Evolutionary conservation across 2,888 invertebrate species (phyloP), one percentile per base, ranked within the genome.

Genomic region (Stenichneumon culpator): DNA sequence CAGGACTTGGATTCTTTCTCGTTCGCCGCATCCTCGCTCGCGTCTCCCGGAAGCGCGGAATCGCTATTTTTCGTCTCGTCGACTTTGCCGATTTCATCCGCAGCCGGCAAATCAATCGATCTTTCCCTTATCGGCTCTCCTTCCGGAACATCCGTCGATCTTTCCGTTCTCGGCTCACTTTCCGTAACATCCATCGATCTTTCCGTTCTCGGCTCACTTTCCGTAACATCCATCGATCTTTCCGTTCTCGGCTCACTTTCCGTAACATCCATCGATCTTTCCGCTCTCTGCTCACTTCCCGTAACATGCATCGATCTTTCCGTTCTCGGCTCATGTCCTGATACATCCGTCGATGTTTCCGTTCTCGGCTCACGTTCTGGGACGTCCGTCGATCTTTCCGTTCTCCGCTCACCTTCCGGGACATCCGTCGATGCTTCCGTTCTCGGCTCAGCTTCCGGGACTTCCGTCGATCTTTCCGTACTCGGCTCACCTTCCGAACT

Each of bases 401-500:
- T 36, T 36, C 9, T 36, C 36, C 9, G 7, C 9, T 36, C 36
- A 9, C 7, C 1, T 36, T 36, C 36, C 7, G 36, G 36, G 1
- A 36, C 36, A 9, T 36, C 36, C 36, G 36, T 36, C 36, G 36
- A 36, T 36, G 9, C 9, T 36, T 36, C 36, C 9, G 9, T 36
- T 7, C 4, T 36, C 36, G 1, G 7, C 7, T 36, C 11, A 69
- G 0, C 9, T 36, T 70, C 70, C 14, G 14, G n/a, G 6, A n/a
- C 25, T 4, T 60, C 60, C 14, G 57, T 57, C 4, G 60, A 50
- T 32, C 19, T 63, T 63, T 28, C 14, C 4, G 44, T 47, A 44
- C 11, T 28, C n/a, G n/a, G 86, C 47, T 91, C 90, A 72, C 89
- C 86, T 4, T 93, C 94, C 36, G 94, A 94, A 87, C 94, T 93